A percentile compares a stretch with the other conserved stretches of the same genome.
phyloP scores from a whole-genome alignment of 2,888 invertebrate species.

The Yponomeuta sedellus region DNA sequence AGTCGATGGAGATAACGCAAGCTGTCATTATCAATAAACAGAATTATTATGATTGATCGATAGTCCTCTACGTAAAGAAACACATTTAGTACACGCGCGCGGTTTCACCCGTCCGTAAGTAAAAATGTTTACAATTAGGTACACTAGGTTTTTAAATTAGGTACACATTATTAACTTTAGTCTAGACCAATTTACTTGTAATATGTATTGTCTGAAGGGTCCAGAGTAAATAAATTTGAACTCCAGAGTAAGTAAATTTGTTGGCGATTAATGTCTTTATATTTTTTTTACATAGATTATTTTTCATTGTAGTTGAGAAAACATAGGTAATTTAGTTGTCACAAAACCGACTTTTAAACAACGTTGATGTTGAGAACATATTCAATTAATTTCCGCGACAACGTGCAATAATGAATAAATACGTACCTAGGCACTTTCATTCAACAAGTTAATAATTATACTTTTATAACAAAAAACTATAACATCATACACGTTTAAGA shows the following conservation, averaged over 20 bases:
- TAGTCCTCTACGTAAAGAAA: background rate
- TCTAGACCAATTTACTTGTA: too few relatives aligned
- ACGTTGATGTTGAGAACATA: too few relatives aligned
- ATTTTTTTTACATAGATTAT: too few relatives aligned
- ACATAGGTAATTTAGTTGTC: too few relatives aligned
- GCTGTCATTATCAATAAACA: background rate
- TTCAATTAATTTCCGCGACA: background rate
- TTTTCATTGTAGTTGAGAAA: too few relatives aligned
- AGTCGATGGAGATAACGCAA: background rate
- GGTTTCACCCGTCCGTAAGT: background rate
- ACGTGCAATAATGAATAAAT: background rate
- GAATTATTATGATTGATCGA: background rate
- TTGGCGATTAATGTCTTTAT: too few relatives aligned
- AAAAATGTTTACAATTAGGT: background rate
- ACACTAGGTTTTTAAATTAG: background rate
- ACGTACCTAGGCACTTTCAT: background rate
- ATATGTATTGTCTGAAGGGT: too few relatives aligned
- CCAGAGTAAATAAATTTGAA: too few relatives aligned
- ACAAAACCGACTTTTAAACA: too few relatives aligned
- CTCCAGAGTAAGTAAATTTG: too few relatives aligned
- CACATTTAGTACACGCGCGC: background rate
- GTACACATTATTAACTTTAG: too few relatives aligned
- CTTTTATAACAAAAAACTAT: background rate
- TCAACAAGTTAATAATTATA: background rate
- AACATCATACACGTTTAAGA: slow-evolving; percentile 9